phyloP scores from a whole-genome alignment of 2,888 invertebrate species.

The Nesidiocoris tenuis region DNA sequence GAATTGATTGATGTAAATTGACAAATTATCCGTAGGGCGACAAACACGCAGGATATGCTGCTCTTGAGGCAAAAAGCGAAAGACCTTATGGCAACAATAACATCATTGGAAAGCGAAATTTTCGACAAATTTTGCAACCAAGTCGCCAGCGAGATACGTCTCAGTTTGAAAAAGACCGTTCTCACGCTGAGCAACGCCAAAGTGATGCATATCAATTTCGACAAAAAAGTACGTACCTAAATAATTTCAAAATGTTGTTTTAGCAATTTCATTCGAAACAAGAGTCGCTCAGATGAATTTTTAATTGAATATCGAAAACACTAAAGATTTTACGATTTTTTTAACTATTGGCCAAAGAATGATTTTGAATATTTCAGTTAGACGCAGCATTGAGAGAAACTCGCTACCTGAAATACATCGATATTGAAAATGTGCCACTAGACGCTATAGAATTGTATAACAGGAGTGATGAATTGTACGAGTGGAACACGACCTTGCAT shows the following conservation, averaged over 20 bases:
- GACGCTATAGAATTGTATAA: slow-evolving; percentile 68
- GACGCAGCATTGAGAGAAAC: slow-evolving; percentile 78
- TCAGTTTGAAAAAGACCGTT: slow-evolving; percentile 35
- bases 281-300: too few relatives aligned
- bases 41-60: slow-evolving; percentile 21
- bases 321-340: background rate
- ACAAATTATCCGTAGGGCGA: slow-evolving; percentile 12
- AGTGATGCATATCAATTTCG: slow-evolving; percentile 33
- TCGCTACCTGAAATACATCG: slow-evolving; percentile 67
- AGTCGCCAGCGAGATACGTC: slow-evolving; percentile 32
- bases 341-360: background rate
- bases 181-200: slow-evolving; percentile 24
- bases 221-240: slow-evolving; percentile 40
- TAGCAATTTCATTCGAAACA: too few relatives aligned
- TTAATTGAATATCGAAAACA: too few relatives aligned
- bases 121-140: slow-evolving; percentile 35
- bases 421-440: slow-evolving; percentile 64
- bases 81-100: slow-evolving; percentile 12
- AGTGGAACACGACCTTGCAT: slow-evolving; percentile 71
- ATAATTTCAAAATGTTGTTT: background rate
- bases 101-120: slow-evolving; percentile 18
- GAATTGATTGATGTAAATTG: too few relatives aligned
- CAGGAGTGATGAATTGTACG: slow-evolving; percentile 67
- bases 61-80: slow-evolving; percentile 31
- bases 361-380: slow-evolving; percentile 58